Evolutionary conservation across 2,888 invertebrate species (phyloP).

Genomic region (Saturnia japonica): DNA sequence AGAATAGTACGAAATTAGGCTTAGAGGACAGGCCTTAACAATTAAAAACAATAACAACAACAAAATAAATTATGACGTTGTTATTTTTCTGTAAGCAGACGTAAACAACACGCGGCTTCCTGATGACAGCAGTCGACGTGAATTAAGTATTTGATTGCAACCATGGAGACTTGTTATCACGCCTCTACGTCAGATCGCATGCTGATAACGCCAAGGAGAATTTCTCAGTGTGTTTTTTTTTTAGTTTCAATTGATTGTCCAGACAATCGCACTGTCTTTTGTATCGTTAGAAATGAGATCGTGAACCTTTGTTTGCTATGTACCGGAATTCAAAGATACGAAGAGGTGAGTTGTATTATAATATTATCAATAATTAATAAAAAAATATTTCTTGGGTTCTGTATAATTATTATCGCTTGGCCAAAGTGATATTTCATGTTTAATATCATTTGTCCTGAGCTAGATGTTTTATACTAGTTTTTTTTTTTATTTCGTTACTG

Average conservation of each 20-base stretch:
- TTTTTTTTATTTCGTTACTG: neutral
- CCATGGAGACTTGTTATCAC: slow-evolving; percentile 46
- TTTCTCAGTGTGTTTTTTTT: slow-evolving; percentile 38
- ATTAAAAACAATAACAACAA: too few relatives aligned
- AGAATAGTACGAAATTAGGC: too few relatives aligned
- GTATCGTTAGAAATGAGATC: slow-evolving; percentile 47
- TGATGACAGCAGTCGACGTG: slow-evolving; percentile 34
- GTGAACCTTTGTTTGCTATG: slow-evolving; percentile 43
- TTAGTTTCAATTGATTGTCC: slow-evolving; percentile 49
- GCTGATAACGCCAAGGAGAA: slow-evolving; percentile 51
- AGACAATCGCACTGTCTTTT: slow-evolving; percentile 46
- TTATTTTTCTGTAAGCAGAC: neutral
- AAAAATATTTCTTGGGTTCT: neutral
- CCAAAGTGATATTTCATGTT: neutral
- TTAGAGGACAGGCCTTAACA: too few relatives aligned
- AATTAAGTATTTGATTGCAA: slow-evolving; percentile 30
- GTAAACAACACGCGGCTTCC: slow-evolving; percentile 16
- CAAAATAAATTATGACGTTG: too few relatives aligned
- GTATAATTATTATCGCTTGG: neutral
- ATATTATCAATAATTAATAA: neutral
- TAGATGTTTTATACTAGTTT: neutral
- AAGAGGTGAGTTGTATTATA: slow-evolving; percentile 47
- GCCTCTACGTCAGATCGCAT: slow-evolving; percentile 53
- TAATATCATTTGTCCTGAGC: neutral
- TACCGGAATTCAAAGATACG: slow-evolving; percentile 49